phyloP scores from a whole-genome alignment of 2,797 vertebrate genomes.

The Amphiprion clarkii region DNA sequence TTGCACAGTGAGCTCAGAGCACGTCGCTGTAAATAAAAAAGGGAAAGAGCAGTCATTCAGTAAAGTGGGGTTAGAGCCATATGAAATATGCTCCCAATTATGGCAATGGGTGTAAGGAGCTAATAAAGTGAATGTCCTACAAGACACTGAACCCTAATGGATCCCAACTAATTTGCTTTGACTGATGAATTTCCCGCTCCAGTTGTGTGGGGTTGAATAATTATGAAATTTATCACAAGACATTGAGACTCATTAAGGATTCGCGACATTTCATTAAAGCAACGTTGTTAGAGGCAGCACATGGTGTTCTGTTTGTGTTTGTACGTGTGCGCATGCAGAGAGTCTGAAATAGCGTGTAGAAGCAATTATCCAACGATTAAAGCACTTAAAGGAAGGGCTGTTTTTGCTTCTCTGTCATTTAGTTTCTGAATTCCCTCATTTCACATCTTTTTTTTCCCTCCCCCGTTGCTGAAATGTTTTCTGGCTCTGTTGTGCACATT shows the following conservation, averaged over 20 bases:
- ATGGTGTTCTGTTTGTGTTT: slow-evolving; percentile 84
- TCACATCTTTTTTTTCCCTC: slow-evolving; percentile 1
- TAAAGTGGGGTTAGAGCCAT: slow-evolving; percentile 90
- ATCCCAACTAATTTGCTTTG: slow-evolving; percentile 98
- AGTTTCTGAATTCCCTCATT: slow-evolving; percentile 60
- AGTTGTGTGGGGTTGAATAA: slow-evolving; percentile 94
- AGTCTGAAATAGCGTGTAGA: slow-evolving; percentile 67
- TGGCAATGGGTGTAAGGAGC: slow-evolving; percentile 97
- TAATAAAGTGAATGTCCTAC: slow-evolving; percentile 98
- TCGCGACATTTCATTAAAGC: slow-evolving; percentile 87
- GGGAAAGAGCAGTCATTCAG: slow-evolving; percentile 92
- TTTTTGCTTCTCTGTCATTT: slow-evolving; percentile 65
- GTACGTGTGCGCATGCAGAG: slow-evolving; percentile 70
- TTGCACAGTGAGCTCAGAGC: slow-evolving; percentile 48
- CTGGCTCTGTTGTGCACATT: slow-evolving; percentile 51
- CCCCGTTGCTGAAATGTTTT: slow-evolving; percentile 40
- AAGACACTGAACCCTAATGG: slow-evolving; percentile 97
- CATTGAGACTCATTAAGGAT: slow-evolving; percentile 91
- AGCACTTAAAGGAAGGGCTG: slow-evolving; percentile 74
- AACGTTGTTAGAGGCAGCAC: slow-evolving; percentile 85
- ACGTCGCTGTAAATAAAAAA: slow-evolving; percentile 92
- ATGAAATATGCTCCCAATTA: slow-evolving; percentile 99
- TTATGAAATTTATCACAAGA: slow-evolving; percentile 96
- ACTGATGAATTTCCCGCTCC: slow-evolving; percentile 95
- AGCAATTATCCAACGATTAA: slow-evolving; percentile 80